A percentile compares a stretch with the other conserved stretches of the same genome.
Evolutionary conservation across 2,888 invertebrate species (phyloP).

Genomic region (Exephanes ischioxanthus): DNA sequence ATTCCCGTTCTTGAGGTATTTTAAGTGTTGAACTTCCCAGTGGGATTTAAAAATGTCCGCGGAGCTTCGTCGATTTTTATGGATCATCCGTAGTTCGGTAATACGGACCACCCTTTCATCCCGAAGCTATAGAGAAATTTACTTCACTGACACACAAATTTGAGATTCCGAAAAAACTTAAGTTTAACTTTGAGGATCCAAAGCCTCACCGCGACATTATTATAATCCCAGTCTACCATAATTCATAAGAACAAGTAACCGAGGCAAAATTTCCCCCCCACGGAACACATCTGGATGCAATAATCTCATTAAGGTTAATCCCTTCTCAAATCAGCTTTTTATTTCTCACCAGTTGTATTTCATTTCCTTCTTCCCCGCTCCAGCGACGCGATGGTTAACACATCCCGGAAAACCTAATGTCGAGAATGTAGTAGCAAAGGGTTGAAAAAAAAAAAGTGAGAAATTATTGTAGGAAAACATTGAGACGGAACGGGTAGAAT

Average conservation of each 20-base stretch:
- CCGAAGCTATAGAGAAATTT: too few relatives aligned
- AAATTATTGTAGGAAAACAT: constrained; percentile 60
- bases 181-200: too few relatives aligned
- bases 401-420: constrained; percentile 39
- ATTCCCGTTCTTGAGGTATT: too few relatives aligned
- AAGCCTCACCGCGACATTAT: background rate
- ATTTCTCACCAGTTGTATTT: constrained; percentile 33
- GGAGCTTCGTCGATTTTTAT: too few relatives aligned
- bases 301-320: constrained; percentile 57
- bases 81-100: too few relatives aligned
- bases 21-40: too few relatives aligned
- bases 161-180: too few relatives aligned
- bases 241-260: background rate
- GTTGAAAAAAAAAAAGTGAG: constrained; percentile 31
- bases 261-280: background rate
- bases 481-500: constrained; percentile 29
- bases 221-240: background rate
- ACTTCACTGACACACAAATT: too few relatives aligned
- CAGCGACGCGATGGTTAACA: constrained; percentile 39
- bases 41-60: too few relatives aligned
- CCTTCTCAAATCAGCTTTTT: constrained; percentile 54
- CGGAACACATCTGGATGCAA: constrained; percentile 50
- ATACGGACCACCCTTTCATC: too few relatives aligned
- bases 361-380: background rate
- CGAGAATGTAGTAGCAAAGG: constrained; percentile 50